A percentile compares a stretch with the other conserved stretches of the same genome.
Evolutionary conservation across 2,888 invertebrate genomes (phyloP).

Genomic region (Phalera bucephala): DNA sequence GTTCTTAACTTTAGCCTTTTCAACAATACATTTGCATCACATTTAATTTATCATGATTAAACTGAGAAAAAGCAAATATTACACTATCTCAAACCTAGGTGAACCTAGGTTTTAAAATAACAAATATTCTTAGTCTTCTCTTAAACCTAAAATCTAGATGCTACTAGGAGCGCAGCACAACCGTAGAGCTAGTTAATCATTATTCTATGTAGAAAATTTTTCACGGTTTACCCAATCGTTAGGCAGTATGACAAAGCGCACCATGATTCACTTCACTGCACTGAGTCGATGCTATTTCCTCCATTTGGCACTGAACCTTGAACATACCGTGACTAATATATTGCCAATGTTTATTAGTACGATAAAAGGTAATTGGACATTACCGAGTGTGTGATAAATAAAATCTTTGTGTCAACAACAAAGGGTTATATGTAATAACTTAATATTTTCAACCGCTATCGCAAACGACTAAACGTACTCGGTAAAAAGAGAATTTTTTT

Average conservation of each 20-base stretch:
- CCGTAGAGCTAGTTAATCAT: neutral
- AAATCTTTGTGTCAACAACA: too few species aligned
- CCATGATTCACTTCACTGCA: neutral
- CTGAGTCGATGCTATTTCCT: slow-evolving; percentile 2
- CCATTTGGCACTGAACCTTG: slow-evolving; percentile 1
- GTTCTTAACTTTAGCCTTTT: too few species aligned
- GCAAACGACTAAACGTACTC: too few species aligned
- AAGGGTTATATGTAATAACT: too few species aligned
- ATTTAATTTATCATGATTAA: too few species aligned
- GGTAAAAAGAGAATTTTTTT: too few species aligned
- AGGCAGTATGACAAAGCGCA: too few species aligned
- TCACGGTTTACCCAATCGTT: neutral
- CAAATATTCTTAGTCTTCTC: too few species aligned
- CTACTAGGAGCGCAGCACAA: neutral
- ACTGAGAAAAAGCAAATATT: neutral
- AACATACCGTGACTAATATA: slow-evolving; percentile 1
- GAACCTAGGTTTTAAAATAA: neutral
- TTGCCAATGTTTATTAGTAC: neutral
- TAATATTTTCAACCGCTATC: too few species aligned
- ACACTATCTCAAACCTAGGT: too few species aligned
- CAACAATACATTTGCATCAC: too few species aligned
- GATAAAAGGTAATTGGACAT: neutral
- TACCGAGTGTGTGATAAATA: too few species aligned
- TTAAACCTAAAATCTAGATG: neutral
- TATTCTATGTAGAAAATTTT: neutral